Evolutionary conservation across 2,113 vertebrate species (phyloP), one percentile per base, ranked within the genome.

Genomic region (Capricornis sumatraensis): DNA sequence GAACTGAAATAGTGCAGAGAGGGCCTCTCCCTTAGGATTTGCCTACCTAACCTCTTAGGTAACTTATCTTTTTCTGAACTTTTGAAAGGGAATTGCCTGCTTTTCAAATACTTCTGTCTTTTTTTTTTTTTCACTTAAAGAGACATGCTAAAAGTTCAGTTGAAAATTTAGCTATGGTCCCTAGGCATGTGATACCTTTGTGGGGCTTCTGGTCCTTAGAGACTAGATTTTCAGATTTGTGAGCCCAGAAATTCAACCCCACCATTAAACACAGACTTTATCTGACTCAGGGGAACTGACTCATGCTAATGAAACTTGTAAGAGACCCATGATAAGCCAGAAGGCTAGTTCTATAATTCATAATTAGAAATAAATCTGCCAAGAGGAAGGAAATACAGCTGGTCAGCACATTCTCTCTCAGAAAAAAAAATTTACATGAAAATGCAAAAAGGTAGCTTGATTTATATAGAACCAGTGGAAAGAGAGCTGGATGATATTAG

Each of bases 301-400:
- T 92, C 57, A 91, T 84, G 76, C 64, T 95, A 95, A 94, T 96
- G 92, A 95, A 98, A 96, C 85, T 96, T 62, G 8, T 85, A 91
- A 94, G 94, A 96, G 55, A 95, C 81, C 94, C 92, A 90, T 62
- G 90, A 88, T 95, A 94, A 97, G 36, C 84, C 90, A 92, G 88
- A 86, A 96, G 47, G 88, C 90, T 90, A 88, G 88, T 94, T 96
- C 43, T 83, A 90, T 97, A 98, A 98, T 97, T 98, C 95, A 97
- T 98, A 96, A 98, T 95, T 96, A 95, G 94, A 94, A 96, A 88
- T 97, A 85, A 53, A 88, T 96, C 83, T 95, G 92, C 95, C 64
- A 83, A 94, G 91, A 94, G 91, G 84, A 82, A 96, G 87, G 36
- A 90, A 97, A 91, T 76, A 55, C 62, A 90, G 55, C 74, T 71